A percentile compares a stretch with the other conserved stretches of the same genome.
phyloP scores from a whole-genome alignment of 2,113 vertebrate species.

The Rutilus rutilus region DNA sequence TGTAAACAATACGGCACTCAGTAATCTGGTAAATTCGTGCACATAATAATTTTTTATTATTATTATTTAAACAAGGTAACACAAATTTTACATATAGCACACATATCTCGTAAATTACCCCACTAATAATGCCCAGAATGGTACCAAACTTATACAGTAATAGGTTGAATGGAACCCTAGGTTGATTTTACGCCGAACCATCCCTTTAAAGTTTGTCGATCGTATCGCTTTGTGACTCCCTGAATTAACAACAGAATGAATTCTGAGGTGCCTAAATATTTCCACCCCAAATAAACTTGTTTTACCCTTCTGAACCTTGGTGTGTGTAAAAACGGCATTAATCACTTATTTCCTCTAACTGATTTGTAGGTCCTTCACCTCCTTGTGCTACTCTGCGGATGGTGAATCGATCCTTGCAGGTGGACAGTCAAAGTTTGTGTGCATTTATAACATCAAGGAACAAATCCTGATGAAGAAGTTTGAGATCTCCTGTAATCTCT shows the following conservation, averaged over 20 bases:
- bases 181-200: too few relatives aligned
- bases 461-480: constrained; percentile 96
- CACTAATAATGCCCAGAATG: too few relatives aligned
- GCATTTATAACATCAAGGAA: constrained; percentile 91
- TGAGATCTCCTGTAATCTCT: constrained; percentile 95
- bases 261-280: background rate
- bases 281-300: background rate
- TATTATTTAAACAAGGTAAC: too few relatives aligned
- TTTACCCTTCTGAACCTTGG: background rate
- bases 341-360: background rate
- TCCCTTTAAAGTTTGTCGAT: too few relatives aligned
- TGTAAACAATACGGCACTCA: too few relatives aligned
- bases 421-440: constrained; percentile 92
- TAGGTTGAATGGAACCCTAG: too few relatives aligned
- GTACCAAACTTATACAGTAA: too few relatives aligned
- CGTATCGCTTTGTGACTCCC: background rate
- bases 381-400: constrained; percentile 93
- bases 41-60: too few relatives aligned
- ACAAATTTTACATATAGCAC: too few relatives aligned
- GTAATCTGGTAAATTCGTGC: too few relatives aligned
- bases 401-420: constrained; percentile 89
- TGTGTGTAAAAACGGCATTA: background rate
- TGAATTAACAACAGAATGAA: background rate
- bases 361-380: constrained; percentile 86
- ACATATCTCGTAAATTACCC: too few relatives aligned